Conservation (phyloP, 2,797 vertebrate species). For the Cygnus olor region DNA sequence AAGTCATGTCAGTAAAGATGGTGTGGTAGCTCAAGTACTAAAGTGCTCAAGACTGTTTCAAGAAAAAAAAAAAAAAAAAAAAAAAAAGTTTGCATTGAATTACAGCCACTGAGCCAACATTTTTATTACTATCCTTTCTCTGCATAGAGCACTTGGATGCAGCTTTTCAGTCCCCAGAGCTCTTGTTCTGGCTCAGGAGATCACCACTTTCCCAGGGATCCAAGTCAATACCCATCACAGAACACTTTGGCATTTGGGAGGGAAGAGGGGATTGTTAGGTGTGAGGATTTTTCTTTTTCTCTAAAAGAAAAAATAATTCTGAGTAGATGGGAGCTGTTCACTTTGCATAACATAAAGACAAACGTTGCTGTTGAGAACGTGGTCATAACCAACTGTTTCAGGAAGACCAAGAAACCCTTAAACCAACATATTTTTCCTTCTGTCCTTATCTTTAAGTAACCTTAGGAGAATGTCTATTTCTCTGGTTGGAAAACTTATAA, state of each 20-base stretch:
- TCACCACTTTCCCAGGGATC: accelerated
- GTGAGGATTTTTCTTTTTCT: background rate
- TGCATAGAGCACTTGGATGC: background rate
- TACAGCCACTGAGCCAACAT: background rate
- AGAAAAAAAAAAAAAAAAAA: background rate
- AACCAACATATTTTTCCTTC: background rate
- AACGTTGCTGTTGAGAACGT: background rate
- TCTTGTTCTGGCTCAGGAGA: background rate
- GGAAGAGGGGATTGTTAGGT: accelerated
- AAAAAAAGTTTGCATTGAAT: background rate
- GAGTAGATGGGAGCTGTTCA: background rate
- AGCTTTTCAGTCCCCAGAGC: background rate
- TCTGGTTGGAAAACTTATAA: background rate
- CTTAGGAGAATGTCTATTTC: background rate
- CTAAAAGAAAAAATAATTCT: accelerated
- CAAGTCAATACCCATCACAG: background rate
- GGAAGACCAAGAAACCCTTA: background rate
- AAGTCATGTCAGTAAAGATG: background rate
- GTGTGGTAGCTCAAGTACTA: background rate
- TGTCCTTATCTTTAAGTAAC: background rate
- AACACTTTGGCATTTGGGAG: background rate
- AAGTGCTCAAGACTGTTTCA: background rate
- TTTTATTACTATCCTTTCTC: background rate
- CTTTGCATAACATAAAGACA: background rate
- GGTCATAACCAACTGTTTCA: background rate